phyloP scores from a whole-genome alignment of 2,888 invertebrate genomes.

The Tiliacea citrago region DNA sequence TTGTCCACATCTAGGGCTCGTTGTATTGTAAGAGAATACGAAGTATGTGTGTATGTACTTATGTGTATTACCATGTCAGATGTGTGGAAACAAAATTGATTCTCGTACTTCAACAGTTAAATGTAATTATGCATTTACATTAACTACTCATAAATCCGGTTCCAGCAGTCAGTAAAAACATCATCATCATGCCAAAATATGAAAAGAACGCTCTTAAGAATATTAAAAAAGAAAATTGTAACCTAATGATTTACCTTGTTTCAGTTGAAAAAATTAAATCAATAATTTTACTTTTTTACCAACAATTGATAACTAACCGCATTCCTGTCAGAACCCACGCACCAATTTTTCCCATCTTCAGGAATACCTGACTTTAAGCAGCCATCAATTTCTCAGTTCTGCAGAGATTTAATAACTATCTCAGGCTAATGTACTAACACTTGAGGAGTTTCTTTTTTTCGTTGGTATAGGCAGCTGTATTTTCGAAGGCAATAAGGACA shows the following conservation, averaged over 20 bases:
- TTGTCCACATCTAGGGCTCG: conserved; percentile 5
- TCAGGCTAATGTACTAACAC: conserved; percentile 41
- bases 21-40: not conserved
- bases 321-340: not conserved
- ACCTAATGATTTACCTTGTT: no score
- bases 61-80: not conserved
- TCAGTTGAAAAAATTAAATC: not conserved
- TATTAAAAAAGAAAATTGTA: no score
- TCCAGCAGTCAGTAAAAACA: not conserved
- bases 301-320: not conserved
- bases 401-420: conserved; percentile 47
- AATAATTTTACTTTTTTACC: not conserved
- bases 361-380: conserved; percentile 7
- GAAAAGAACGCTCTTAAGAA: not conserved
- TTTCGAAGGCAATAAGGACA: conserved; percentile 76
- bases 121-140: not conserved
- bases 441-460: conserved; percentile 49
- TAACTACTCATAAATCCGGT: not conserved
- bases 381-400: conserved; percentile 5
- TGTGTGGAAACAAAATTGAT: conserved; percentile 1
- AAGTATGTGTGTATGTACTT: not conserved
- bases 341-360: conserved; percentile 6
- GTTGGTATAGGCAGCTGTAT: conserved; percentile 73
- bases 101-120: conserved; percentile 2
- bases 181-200: not conserved